Evolutionary conservation across 2,797 vertebrate species (phyloP).

Genomic region (Epinephelus awoara): DNA sequence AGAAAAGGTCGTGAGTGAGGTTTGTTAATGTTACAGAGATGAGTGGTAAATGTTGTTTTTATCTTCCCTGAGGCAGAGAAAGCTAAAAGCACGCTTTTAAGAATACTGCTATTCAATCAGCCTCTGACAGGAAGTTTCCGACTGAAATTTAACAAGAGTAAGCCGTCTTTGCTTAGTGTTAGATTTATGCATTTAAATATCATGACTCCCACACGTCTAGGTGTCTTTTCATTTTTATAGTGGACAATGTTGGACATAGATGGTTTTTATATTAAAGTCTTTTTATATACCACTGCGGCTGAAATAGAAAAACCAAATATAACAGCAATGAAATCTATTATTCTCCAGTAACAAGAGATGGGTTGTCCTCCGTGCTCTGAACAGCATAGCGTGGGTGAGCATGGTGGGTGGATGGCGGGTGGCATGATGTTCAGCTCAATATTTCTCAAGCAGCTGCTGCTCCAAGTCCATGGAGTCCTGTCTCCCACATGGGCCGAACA

Average conservation of each 20-base stretch:
- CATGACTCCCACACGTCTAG: slow-evolving; percentile 24
- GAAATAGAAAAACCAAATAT: slow-evolving; percentile 14
- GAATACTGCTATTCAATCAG: slow-evolving; percentile 38
- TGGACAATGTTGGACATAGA: background rate
- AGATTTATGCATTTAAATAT: slow-evolving; percentile 44
- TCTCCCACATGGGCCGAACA: slow-evolving; percentile 41
- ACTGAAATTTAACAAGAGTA: slow-evolving; percentile 4
- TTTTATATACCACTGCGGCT: background rate
- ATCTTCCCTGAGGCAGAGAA: slow-evolving; percentile 25
- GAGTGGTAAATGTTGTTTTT: slow-evolving; percentile 31
- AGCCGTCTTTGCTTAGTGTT: slow-evolving; percentile 20
- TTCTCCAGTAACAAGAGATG: slow-evolving; percentile 16
- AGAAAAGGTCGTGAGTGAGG: slow-evolving; percentile 26
- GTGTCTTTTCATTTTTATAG: slow-evolving; percentile 7
- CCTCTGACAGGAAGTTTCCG: slow-evolving; percentile 32
- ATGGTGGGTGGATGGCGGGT: slow-evolving; percentile 33
- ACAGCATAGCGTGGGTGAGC: background rate
- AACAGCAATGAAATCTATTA: background rate
- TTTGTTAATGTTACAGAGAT: slow-evolving; percentile 54
- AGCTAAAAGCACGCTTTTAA: slow-evolving; percentile 21
- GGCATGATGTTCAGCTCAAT: slow-evolving; percentile 41
- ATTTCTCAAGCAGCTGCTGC: slow-evolving; percentile 65
- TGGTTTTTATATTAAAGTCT: background rate
- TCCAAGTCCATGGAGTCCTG: slow-evolving; percentile 35
- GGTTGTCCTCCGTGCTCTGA: background rate